Percentiles rank a stretch among this genome's conserved stretches.
These are phyloP conservation scores for Sigmodon hispidus DNA, from an alignment of 2,113 vertebrate genomes.

Conservation along the genomic window DNA sequence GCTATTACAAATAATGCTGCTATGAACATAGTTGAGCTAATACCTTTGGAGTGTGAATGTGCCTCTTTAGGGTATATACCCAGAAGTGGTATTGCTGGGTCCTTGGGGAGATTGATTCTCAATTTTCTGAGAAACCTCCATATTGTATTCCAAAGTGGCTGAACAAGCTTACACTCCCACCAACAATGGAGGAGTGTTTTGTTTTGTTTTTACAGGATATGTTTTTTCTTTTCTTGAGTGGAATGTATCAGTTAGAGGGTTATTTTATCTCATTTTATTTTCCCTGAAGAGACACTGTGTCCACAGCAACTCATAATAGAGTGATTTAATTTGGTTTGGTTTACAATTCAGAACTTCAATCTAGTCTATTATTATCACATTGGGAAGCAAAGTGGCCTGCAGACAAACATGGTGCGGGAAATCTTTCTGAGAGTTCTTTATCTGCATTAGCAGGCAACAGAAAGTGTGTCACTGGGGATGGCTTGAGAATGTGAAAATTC, in stretches of 20 bases:
- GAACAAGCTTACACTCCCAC: too few species aligned
- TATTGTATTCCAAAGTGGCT: too few species aligned
- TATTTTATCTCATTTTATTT: too few species aligned
- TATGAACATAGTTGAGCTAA: too few species aligned
- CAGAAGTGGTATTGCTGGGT: too few species aligned
- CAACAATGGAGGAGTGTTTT: too few species aligned
- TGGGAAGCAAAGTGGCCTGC: background rate
- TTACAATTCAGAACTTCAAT: background rate
- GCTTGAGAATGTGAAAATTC: background rate
- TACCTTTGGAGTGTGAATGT: too few species aligned
- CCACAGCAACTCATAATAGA: background rate
- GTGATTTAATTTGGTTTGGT: background rate
- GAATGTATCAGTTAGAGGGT: background rate
- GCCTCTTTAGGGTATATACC: too few species aligned
- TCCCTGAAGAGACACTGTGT: background rate
- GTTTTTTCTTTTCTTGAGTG: background rate
- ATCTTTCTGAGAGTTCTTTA: background rate
- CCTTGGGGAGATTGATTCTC: too few species aligned
- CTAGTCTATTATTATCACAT: background rate
- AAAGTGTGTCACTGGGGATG: background rate
- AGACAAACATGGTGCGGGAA: background rate
- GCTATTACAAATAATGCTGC: too few species aligned
- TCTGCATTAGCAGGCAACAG: background rate
- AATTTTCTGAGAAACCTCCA: too few species aligned
- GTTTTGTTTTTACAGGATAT: too few species aligned